Evolutionary conservation across 2,888 invertebrate species (phyloP).

Genomic region (Baronia brevicornis): DNA sequence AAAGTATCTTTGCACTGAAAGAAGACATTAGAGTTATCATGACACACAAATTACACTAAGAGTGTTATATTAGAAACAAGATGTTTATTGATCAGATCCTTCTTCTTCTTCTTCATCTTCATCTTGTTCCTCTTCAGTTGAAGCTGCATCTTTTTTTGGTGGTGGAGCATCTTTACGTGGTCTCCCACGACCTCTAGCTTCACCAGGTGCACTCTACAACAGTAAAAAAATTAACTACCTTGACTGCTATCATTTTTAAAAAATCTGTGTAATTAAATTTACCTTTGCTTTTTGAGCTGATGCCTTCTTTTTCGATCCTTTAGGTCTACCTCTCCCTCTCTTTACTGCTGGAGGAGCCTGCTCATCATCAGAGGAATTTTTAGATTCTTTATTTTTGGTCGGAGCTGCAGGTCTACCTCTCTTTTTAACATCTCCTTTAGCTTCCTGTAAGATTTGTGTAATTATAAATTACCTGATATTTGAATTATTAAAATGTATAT

Average conservation of each 20-base stretch:
- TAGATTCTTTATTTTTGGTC: constrained; percentile 68
- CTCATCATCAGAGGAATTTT: constrained; percentile 71
- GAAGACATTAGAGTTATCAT: constrained; percentile 52
- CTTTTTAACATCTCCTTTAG: constrained; percentile 67
- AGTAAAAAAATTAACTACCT: constrained; percentile 5
- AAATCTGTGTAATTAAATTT: constrained; percentile 10
- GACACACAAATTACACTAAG: constrained; percentile 68
- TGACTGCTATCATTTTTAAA: background rate
- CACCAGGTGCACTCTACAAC: constrained; percentile 49
- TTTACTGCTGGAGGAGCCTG: constrained; percentile 71
- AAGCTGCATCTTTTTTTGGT: constrained; percentile 67
- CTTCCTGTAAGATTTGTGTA: constrained; percentile 40
- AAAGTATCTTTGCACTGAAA: constrained; percentile 33
- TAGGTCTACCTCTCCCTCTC: constrained; percentile 73
- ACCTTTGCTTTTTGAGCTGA: constrained; percentile 63
- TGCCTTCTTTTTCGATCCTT: constrained; percentile 72
- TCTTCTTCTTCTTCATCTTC: constrained; percentile 70
- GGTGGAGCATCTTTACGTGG: constrained; percentile 67
- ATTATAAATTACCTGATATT: constrained; percentile 5
- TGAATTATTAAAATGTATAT: constrained; percentile 9
- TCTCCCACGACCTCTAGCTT: constrained; percentile 63
- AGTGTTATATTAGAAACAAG: constrained; percentile 45
- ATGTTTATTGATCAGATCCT: constrained; percentile 69
- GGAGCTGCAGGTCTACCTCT: constrained; percentile 60
- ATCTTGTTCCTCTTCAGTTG: constrained; percentile 68